Evolutionary conservation across 2,888 invertebrate genomes (phyloP).

Genomic region (Miltochrista miniata): DNA sequence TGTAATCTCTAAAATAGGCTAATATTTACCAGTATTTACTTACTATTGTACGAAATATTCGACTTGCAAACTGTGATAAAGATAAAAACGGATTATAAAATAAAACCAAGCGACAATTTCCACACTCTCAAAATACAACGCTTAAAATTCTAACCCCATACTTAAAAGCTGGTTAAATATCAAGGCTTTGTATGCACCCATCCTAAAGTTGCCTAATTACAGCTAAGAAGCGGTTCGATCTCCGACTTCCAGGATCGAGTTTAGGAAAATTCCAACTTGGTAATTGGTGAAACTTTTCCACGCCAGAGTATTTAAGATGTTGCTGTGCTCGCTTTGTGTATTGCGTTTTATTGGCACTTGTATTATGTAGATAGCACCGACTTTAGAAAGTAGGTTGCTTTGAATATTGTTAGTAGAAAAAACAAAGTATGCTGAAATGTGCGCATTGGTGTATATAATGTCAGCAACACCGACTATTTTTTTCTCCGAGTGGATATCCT

Average conservation of each 20-base stretch:
- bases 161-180: neutral
- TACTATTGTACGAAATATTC: too few species aligned
- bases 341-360: slow-evolving; percentile 27
- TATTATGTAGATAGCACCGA: slow-evolving; percentile 8
- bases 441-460: too few species aligned
- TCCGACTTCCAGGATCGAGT: slow-evolving; percentile 44
- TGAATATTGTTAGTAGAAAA: too few species aligned
- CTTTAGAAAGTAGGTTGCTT: neutral
- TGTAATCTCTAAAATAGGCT: too few species aligned
- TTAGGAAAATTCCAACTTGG: slow-evolving; percentile 39
- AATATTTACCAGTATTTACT: too few species aligned
- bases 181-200: slow-evolving; percentile 11
- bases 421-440: too few species aligned
- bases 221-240: slow-evolving; percentile 41
- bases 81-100: too few species aligned
- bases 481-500: too few species aligned
- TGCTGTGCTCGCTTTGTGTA: slow-evolving; percentile 25
- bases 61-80: too few species aligned
- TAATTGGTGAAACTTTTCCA: slow-evolving; percentile 43
- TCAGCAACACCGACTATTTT: too few species aligned
- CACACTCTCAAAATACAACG: too few species aligned
- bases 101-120: too few species aligned
- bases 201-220: slow-evolving; percentile 41
- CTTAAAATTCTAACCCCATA: neutral
- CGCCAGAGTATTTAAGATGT: slow-evolving; percentile 42